Base-by-base conservation (phyloP, 2,113 vertebrate species). In the Sphyrna mokarran region DNA sequence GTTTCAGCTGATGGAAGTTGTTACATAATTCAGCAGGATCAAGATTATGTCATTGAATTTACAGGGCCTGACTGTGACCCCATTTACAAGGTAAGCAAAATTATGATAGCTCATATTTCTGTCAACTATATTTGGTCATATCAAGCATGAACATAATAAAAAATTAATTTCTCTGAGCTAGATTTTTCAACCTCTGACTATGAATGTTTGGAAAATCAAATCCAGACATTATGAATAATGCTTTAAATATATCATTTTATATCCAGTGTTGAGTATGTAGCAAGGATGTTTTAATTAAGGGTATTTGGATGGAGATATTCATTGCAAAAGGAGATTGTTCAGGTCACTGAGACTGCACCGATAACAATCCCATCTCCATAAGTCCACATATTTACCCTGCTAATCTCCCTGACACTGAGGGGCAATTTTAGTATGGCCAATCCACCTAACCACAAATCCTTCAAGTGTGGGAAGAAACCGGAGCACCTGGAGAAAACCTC, bases 1-100 rank as follows among this genome's bases (percentile, higher is more conserved):
- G 40, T 96, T 96, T 43, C 58, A 98, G 98, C 98, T 96, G 98
- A 98, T 72, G 98, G 98, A 95, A 98, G 97, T 68, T 98, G 97
- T 96, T 98, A 98, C 63, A 94, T 98, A 37, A 23, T 98, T 66
- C 98, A 98, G 96, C 98, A 98, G 76, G 98, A 98, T 96, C 97
- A 97, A 0, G 98, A 98, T 95, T 97, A 97, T 0, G 96, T 97
- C 94, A 93, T 97, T 2, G 97, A 98, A 37, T 97, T 98, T 90
- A 98, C 97, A 0, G 98, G 97, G 58, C 97, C 97, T 0, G 98
- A 98, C 96, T 98, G 97, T 0, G 97, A 98, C 72, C 97, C 98
- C 0, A 97, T 98, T 8, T 98, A 98, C 95, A 98, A 97, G 97
- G 98, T 98, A 54, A 85, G 95, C 23, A 63, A 69, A 70, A 70